Evolutionary conservation across 2,113 vertebrate genomes (phyloP), one percentile per base, ranked within the genome.

Genomic region (Hypocryptadius cinnamomeus): DNA sequence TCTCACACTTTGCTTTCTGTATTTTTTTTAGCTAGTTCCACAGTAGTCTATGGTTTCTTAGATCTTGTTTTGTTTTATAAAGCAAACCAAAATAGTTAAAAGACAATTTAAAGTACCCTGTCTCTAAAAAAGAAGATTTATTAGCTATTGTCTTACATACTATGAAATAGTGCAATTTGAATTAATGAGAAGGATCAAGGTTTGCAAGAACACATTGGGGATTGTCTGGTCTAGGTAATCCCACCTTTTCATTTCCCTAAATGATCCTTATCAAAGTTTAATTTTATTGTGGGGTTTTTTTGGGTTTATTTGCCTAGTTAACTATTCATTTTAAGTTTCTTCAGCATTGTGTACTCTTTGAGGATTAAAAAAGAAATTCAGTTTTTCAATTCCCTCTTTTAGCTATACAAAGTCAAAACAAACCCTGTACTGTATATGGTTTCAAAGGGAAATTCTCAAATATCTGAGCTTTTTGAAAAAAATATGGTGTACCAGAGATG

Each of bases 341-440:
- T 88, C 37, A 85, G 44, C 24, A 11, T 40, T 5, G 1, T 80
- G 45, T 86, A 84, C 73, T 51, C 56, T 84, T 45, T 78, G 60
- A 92, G 39, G 21, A 80, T 90, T 76, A 84, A 90, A 95, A 86
- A 89, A 73, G n/a, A 87, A 95, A 87, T 92, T 54, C 70, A 44
- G 25, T 81, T 37, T 90, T 83, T 95, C 76, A 27, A 61, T 95
- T 95, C 65, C 31, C 39, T 83, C 83, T 95, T 94, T 85, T 68
- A 86, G 56, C 40, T 80, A 7, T 40, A 16, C 2, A 7, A 88
- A 83, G 56, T 86, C 60, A 61, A 90, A 94, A 59, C 31, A 79
- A 88, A 45, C 44, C 14, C 33, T 47, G 17, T 74, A 24, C 30
- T 42, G 2, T 59, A 35, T 71, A 71, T 84, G 35, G 56, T 89